phyloP scores from a whole-genome alignment of 2,113 vertebrate genomes.

The Leucopsar rothschildi region DNA sequence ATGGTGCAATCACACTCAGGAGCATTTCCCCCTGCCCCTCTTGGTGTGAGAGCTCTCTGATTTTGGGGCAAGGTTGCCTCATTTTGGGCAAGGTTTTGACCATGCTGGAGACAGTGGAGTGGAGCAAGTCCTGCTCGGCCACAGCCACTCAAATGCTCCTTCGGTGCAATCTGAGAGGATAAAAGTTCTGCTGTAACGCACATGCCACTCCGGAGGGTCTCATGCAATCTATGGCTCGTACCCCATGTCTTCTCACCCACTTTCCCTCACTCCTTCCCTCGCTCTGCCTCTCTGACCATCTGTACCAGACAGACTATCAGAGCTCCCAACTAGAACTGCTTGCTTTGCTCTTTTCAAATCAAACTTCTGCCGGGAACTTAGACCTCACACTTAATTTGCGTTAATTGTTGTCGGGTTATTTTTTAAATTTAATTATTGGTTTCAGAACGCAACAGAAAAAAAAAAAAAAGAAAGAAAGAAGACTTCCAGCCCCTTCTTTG shows the following conservation, averaged over 20 bases:
- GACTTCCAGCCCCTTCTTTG: not conserved
- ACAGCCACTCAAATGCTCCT: not conserved
- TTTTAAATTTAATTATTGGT: constrained; percentile 46
- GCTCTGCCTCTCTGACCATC: not conserved
- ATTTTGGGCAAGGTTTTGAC: not conserved
- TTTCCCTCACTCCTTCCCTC: not conserved
- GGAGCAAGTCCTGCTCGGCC: fast-evolving
- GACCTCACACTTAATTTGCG: constrained; percentile 26
- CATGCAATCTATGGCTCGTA: not conserved
- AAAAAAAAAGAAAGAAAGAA: not conserved
- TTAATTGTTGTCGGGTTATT: constrained; percentile 21
- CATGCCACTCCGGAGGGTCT: not conserved
- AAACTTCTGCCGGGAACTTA: not conserved
- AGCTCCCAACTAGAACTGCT: constrained; percentile 17
- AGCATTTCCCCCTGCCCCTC: not conserved
- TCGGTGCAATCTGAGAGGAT: not conserved
- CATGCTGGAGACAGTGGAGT: fast-evolving
- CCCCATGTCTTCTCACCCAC: fast-evolving
- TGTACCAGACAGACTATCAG: not conserved
- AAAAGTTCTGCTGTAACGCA: not conserved
- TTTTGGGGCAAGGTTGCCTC: not conserved
- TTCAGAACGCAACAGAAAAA: not conserved
- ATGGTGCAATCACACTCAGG: fast-evolving
- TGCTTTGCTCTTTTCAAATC: constrained; percentile 26
- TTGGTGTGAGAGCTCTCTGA: not conserved